Evolutionary conservation across 2,113 vertebrate genomes (phyloP), one percentile per base, ranked within the genome.

Genomic region (Typhlomys cinereus): DNA sequence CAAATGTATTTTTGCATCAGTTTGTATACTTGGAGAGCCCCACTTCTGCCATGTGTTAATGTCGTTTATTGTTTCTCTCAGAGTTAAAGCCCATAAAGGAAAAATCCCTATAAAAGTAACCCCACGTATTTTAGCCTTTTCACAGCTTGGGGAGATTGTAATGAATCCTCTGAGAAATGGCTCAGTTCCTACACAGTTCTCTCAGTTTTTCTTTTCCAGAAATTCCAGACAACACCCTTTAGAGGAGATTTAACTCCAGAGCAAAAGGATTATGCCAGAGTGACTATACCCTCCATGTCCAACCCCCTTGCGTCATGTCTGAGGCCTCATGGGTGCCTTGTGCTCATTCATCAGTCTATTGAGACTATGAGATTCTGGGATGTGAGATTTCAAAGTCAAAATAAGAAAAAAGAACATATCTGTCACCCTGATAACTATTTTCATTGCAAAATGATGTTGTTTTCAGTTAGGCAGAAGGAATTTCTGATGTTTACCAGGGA

Each of bases 11-110:
- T 84, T 71, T 81, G 18, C 34, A 83, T 89, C 13, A 57, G 50
- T 87, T 84, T 75, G 17, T 70, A 39, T 69, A 14, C 29, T 86
- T 82, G 79, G 48, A 83, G 84, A 92, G 46, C 36, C 29, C 88
- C 17, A 5, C 8, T 87, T 93, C 48, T 79, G 73, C 70, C 13
- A 48, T 66, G 17, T 70, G 78, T 39, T 52, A 52, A 25, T 66
- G 6, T 76, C 61, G 6, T 71, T 75, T 61, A 75, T 20, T 46
- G 70, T 83, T 85, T 82, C 29, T 81, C 76, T 23, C 59, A 69
- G 59, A 79, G 41, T 52, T 70, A 36, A 85, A 18, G 29, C 9
- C 17, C 41, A 0, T 75, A 61, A 73, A 52, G 27, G 44, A 62
- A 59, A 80, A 92, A 36, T 13, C 36, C 48, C 70, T 81, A 57